phyloP scores from a whole-genome alignment of 1,140 invertebrate species.

The Drosophila dunni region DNA sequence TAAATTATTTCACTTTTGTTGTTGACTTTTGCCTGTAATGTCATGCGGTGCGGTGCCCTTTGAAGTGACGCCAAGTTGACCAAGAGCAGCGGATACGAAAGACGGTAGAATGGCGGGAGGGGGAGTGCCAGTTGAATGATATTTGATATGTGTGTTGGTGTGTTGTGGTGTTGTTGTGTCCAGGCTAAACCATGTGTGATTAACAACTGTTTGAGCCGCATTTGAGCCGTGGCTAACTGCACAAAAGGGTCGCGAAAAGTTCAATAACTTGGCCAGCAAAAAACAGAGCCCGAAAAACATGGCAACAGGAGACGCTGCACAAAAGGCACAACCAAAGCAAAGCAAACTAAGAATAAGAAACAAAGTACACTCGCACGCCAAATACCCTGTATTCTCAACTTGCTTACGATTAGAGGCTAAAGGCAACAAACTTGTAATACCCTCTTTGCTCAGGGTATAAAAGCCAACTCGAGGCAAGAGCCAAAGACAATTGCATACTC shows the following conservation, averaged over 20 bases:
- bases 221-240: conserved; percentile 22
- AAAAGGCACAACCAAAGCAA: not conserved
- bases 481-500: conserved; percentile 5
- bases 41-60: conserved; percentile 70
- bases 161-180: conserved; percentile 2
- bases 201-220: conserved; percentile 51
- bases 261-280: conserved; percentile 57
- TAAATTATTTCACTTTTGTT: conserved; percentile 56
- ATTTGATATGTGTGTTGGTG: conserved; percentile 65
- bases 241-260: conserved; percentile 42
- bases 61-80: conserved; percentile 50
- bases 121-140: conserved; percentile 41
- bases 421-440: not conserved
- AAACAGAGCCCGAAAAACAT: conserved; percentile 26
- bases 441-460: not conserved
- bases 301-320: conserved; percentile 11
- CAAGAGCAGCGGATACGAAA: not conserved
- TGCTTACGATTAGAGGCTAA: too few species aligned
- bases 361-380: not conserved
- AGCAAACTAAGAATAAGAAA: not conserved
- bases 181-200: conserved; percentile 70
- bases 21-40: conserved; percentile 57
- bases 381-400: not conserved
- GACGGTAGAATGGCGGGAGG: too few species aligned
- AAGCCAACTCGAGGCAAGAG: too few species aligned